Base-by-base conservation (phyloP, 2,888 invertebrate species). In the Drosophila birchii region DNA sequence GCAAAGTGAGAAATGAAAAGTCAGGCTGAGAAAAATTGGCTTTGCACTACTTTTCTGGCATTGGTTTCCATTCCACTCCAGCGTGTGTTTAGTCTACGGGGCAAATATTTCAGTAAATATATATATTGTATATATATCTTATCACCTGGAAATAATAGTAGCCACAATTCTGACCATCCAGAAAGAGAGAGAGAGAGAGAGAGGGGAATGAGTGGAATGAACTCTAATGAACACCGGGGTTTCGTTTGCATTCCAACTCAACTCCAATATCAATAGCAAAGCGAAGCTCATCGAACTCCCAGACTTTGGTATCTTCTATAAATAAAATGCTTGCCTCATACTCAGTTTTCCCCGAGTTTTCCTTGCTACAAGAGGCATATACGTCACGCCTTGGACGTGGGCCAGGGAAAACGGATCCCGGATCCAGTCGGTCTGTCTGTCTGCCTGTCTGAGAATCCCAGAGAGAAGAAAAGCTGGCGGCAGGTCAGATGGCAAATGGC, bases 251-350 rank as follows among this genome's bases (percentile, higher is more conserved):
- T 29, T 47, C 29, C 45, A 45, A 47, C 16, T 26, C 26, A 45
- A 23, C 20, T 43, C 43, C 23, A 23, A 47, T 29, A 47, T 47
- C 47, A 47, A 45, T 45, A 26, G 47, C 29, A 11, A 47, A 47
- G n/a, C 47, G 47, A 47, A 47, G 29, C 47, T 47, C 47, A 45
- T 45, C 45, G 45, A 45, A 45, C 47, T 47, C n/a, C 47, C 29
- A 18, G 47, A 47, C 47, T 16, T 34, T 79, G 75, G 62, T 79
- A 51, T 81, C 62, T 71, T 49, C 81, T 82, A 82, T 86, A 83
- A 73, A 63, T 82, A 82, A 82, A 59, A 67, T 56, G 68, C 72
- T 81, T 86, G 81, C 84, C 68, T 83, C 85, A 81, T 66, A 55
- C 60, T 43, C 53, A 29, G 34, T 34, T 44, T 41, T 16, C 23